phyloP scores from a whole-genome alignment of 1,140 invertebrate species.

The Mactra quadrangularis region DNA sequence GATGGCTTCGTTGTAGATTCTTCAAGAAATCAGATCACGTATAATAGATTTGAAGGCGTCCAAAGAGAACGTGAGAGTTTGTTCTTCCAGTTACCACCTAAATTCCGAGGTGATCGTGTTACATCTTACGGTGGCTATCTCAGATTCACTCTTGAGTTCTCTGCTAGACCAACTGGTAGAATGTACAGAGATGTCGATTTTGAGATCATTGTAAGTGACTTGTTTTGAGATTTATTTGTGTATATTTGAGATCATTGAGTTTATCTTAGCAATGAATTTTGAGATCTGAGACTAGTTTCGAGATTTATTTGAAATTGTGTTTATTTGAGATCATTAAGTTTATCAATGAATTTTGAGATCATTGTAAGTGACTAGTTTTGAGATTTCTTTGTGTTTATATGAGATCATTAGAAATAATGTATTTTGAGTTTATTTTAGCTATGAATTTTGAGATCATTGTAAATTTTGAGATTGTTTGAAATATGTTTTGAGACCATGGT shows the following conservation, averaged over 20 bases:
- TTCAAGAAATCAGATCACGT: constrained; percentile 84
- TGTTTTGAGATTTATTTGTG: too few relatives aligned
- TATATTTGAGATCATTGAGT: too few relatives aligned
- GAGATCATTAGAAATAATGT: too few relatives aligned
- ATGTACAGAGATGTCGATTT: constrained; percentile 91
- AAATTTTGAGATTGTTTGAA: too few relatives aligned
- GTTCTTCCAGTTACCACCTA: constrained; percentile 90
- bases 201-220: constrained; percentile 82
- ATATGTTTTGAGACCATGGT: constrained; percentile 86
- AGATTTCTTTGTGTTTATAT: too few relatives aligned
- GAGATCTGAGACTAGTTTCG: too few relatives aligned
- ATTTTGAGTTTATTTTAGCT: too few relatives aligned
- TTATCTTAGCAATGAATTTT: too few relatives aligned
- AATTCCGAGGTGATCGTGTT: constrained; percentile 92
- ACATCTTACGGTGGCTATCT: constrained; percentile 95
- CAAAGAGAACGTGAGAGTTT: constrained; percentile 84
- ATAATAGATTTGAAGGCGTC: constrained; percentile 79
- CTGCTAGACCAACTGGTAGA: constrained; percentile 83
- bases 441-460: too few relatives aligned
- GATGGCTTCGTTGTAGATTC: constrained; percentile 83
- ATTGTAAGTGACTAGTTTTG: constrained; percentile 82
- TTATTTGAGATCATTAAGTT: too few relatives aligned
- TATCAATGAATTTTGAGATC: constrained; percentile 88
- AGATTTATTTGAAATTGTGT: too few relatives aligned
- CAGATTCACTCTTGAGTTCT: constrained; percentile 89